Base-by-base conservation (phyloP, 2,888 invertebrate species). In the Dasypolia templi region DNA sequence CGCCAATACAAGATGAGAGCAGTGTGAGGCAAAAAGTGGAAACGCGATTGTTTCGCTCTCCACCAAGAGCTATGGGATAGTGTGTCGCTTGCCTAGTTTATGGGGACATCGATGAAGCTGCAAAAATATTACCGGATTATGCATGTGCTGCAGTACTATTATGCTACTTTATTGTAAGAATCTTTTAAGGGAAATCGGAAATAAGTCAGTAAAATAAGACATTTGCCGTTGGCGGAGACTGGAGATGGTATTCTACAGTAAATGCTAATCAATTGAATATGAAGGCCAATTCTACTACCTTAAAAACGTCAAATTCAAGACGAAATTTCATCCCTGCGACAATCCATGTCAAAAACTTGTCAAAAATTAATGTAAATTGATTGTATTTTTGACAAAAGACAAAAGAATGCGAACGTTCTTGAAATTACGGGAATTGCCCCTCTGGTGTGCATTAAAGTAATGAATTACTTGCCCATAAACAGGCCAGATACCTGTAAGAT, bases 11-110 rank as follows among this genome's bases (percentile, higher is more conserved):
- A 92, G 91, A 92, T 91, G 91, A 90, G 91, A 88, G 89, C 90
- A 91, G 90, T 91, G 91, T 88, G 90, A 90, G 92, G 91, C 91
- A 91, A 92, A 93, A 94, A 93, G 92, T 92, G 92, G 92, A 91
- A 93, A 92, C 90, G 89, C 91, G 90, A 93, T 93, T 92, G 92
- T 93, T 93, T 89, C 88, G 89, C 86, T 90, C 90, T 90, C 89
- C 88, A 90, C 86, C 84, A 87, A 88, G 85, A 87, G 89, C 88
- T 86, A 84, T 82, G 87, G 86, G 83, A 86, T 89, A 87, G 90
- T 85, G 86, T 71, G 77, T 77, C 68, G 82, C 82, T 61, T 83
- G 72, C 73, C 77, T 79, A 73, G 66, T 81, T 82, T 76, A 80
- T 79, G 76, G 74, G 64, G 69, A 88, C 83, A 90, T 91, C 92